phyloP scores from a whole-genome alignment of 2,797 vertebrate genomes.

The Microctenopoma stevenorrisi region DNA sequence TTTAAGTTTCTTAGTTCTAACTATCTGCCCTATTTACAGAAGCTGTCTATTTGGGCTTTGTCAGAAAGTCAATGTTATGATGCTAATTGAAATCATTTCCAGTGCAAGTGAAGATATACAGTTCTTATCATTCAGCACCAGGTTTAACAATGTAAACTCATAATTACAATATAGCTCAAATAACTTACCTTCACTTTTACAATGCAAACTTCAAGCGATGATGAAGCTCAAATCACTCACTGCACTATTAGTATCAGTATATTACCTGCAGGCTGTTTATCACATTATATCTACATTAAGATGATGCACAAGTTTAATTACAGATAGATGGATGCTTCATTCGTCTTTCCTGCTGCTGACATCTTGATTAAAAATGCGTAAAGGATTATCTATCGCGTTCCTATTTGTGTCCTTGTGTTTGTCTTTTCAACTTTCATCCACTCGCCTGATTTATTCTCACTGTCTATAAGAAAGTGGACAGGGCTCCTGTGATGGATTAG shows the following conservation, averaged over 20 bases:
- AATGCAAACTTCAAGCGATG: conserved; percentile 61
- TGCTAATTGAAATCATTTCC: conserved; percentile 34
- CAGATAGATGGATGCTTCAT: conserved; percentile 76
- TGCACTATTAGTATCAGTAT: conserved; percentile 63
- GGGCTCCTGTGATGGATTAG: conserved; percentile 74
- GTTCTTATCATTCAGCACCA: conserved; percentile 35
- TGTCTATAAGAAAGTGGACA: conserved; percentile 80
- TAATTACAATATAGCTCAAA: conserved; percentile 59
- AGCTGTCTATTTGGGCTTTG: conserved; percentile 9
- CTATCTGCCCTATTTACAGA: conserved; percentile 11
- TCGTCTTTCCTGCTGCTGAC: conserved; percentile 73
- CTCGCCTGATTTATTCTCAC: conserved; percentile 76
- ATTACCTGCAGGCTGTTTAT: conserved; percentile 75
- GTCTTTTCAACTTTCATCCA: conserved; percentile 80
- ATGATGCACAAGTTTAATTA: conserved; percentile 82
- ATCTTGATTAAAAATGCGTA: conserved; percentile 82
- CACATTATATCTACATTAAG: conserved; percentile 78
- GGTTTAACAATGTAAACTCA: conserved; percentile 56
- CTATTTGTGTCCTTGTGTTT: conserved; percentile 81
- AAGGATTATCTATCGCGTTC: conserved; percentile 73
- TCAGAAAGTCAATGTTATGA: conserved; percentile 32
- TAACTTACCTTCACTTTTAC: conserved; percentile 65
- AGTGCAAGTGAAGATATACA: conserved; percentile 15
- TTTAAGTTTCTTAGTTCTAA: neutral
- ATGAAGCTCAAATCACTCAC: conserved; percentile 64